Evolutionary conservation across 1,140 invertebrate genomes (phyloP).

Genomic region (Drosophila mojavensis): DNA sequence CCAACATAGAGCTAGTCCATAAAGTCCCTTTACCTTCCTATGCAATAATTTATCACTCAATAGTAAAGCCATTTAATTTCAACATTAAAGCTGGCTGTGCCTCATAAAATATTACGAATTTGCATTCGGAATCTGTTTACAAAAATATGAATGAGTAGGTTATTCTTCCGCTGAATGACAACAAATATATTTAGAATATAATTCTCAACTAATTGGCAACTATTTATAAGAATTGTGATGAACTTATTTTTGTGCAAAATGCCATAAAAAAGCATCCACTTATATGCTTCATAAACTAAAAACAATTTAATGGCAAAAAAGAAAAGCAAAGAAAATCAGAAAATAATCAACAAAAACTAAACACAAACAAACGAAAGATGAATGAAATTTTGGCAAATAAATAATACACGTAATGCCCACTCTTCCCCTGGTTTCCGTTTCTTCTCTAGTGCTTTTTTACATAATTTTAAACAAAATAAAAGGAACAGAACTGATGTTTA

Average conservation of each 20-base stretch:
- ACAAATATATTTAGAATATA: conserved; percentile 8
- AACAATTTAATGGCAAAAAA: conserved; percentile 36
- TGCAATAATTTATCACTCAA: too few relatives aligned
- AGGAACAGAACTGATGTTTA: conserved; percentile 23
- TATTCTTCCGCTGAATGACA: neutral
- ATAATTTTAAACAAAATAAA: conserved; percentile 30
- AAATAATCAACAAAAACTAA: neutral
- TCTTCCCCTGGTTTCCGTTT: conserved; percentile 23
- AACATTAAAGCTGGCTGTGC: too few relatives aligned
- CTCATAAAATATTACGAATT: too few relatives aligned
- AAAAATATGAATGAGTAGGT: neutral
- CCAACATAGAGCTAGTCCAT: too few relatives aligned
- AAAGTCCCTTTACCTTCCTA: too few relatives aligned
- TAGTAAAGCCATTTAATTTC: too few relatives aligned
- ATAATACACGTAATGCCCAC: conserved; percentile 55
- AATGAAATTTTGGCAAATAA: conserved; percentile 76
- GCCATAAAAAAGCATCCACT: conserved; percentile 29
- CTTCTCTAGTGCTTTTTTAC: conserved; percentile 12
- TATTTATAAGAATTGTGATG: conserved; percentile 45
- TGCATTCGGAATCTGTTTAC: neutral
- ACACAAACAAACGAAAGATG: conserved; percentile 64
- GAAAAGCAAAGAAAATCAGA: neutral
- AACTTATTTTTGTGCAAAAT: conserved; percentile 34
- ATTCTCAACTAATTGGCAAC: conserved; percentile 27
- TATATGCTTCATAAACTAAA: conserved; percentile 25